Base-by-base conservation (phyloP, 2,888 invertebrate genomes). In the Eupithecia centaureata region DNA sequence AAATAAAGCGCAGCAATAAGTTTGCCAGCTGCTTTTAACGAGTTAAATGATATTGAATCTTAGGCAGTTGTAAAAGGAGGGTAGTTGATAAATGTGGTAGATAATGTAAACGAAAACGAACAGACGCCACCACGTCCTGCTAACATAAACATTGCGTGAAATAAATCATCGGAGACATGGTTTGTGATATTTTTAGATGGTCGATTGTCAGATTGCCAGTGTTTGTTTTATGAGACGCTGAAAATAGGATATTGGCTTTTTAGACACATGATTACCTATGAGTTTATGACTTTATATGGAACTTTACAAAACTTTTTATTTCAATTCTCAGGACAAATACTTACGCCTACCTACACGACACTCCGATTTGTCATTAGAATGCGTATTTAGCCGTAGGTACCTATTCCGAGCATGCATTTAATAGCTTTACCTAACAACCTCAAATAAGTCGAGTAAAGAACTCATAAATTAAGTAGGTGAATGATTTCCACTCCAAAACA, bases 121-220 rank as follows among this genome's bases (percentile, higher is more conserved):
- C 85, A 85, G 84, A 84, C 85, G 82, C 82, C 84, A 78, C 81
- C 86, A 84, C 84, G 86, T 86, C 86, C 86, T 86, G 86, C 74
- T 74, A 74, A 89, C 87, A 89, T 88, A 90, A 90, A 90, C 89
- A 90, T 86, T 79, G 84, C 83, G 87, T 87, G 87, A 88, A 87
- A 89, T 91, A 91, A 91, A 91, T 91, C 91, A 91, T 88, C 82
- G 83, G 84, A 77, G 85, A 86, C 86, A 86, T 85, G 87, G 85
- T 83, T 83, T 83, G 86, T 84, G 85, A 79, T 86, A 84, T 86
- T 86, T 87, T 85, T 84, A 83, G 81, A 79, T 71, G 72, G 68
- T 65, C 79, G 79, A 82, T 83, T 80, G 79, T 77, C 76, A 79
- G 79, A 82, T 83, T 80, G 79, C 77, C 76, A 79, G 78, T 81